Evolutionary conservation across 2,888 invertebrate genomes (phyloP), one percentile per base, ranked within the genome.

Genomic region (Galeopsomyia nigrocyanea): DNA sequence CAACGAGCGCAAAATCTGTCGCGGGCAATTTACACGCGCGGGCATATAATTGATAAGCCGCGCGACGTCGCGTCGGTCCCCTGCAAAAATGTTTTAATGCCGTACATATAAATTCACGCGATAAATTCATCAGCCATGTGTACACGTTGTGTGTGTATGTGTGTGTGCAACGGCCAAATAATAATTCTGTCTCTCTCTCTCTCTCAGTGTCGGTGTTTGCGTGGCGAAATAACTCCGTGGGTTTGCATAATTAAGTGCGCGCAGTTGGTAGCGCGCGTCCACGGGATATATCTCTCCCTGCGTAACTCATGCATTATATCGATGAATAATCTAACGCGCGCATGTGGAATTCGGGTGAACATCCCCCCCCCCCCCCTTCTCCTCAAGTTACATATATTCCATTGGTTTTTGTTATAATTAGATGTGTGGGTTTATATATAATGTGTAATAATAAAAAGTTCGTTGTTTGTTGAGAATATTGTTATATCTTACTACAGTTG

Each of bases 161-260:
- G 39, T 10, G 1, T 39, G 39, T 19, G 46, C 66, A 55, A 16
- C 67, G 26, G 19, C 22, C 39, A 56, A 71, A 71, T 67, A 70
- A 67, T 71, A 71, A 66, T 71, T 67, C 66, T 26, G 70, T 61
- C 39, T 39, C 39, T 39, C 39, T 39, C 39, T 39, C 39, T 39
- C 39, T 39, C 39, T 39, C 39, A 13, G 7, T 39, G 7, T 7
- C 10, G 39, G 51, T 13, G 26, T 26, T 26, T 26, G n/a, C 31
- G 53, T 51, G 50, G 19, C 46, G 60, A 66, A 71, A 71, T 71
- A 71, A 71, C 66, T 71, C 50, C 22, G 26, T 53, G 62, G 21
- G 63, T 72, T n/a, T 60, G 77, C 79, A 80, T 80, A 80, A 80
- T 80, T 80, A 80, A 80, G 78, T 77, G 76, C 39, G 77, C 60